phyloP scores from a whole-genome alignment of 2,888 invertebrate genomes.

The Metellina segmentata region DNA sequence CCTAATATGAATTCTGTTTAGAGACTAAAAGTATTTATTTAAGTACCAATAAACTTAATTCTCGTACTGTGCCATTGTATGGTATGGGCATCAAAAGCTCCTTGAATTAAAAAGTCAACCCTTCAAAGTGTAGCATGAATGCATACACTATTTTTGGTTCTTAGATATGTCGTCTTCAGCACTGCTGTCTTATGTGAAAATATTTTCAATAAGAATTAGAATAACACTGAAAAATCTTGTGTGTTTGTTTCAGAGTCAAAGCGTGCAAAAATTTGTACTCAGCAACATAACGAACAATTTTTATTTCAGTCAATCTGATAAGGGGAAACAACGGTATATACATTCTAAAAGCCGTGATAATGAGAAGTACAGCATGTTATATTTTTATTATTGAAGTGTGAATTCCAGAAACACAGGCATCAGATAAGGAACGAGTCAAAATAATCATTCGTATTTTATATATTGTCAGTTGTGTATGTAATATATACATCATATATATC shows the following conservation, averaged over 20 bases:
- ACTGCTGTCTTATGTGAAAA: too few relatives aligned
- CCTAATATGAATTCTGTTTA: too few relatives aligned
- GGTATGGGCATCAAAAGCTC: too few relatives aligned
- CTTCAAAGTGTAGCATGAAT: too few relatives aligned
- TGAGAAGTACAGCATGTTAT: constrained; percentile 1
- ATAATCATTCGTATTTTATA: neutral
- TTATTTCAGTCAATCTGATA: constrained; percentile 40
- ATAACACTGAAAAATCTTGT: neutral
- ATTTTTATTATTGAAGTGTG: neutral
- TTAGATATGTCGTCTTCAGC: too few relatives aligned
- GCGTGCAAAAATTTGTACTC: neutral
- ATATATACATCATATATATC: neutral
- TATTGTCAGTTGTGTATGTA: neutral
- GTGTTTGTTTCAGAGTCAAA: neutral
- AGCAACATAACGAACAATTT: constrained; percentile 34
- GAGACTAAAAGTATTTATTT: too few relatives aligned
- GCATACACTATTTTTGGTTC: too few relatives aligned
- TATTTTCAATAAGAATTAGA: too few relatives aligned
- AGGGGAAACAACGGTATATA: constrained; percentile 41
- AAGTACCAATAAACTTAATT: too few relatives aligned
- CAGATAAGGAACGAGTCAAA: neutral
- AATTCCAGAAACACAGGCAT: neutral
- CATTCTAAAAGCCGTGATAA: constrained; percentile 35
- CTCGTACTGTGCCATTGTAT: too few relatives aligned
- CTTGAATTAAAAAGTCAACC: too few relatives aligned